Evolutionary conservation across 2,888 invertebrate species (phyloP).

Genomic region (Adineta ricciae): DNA sequence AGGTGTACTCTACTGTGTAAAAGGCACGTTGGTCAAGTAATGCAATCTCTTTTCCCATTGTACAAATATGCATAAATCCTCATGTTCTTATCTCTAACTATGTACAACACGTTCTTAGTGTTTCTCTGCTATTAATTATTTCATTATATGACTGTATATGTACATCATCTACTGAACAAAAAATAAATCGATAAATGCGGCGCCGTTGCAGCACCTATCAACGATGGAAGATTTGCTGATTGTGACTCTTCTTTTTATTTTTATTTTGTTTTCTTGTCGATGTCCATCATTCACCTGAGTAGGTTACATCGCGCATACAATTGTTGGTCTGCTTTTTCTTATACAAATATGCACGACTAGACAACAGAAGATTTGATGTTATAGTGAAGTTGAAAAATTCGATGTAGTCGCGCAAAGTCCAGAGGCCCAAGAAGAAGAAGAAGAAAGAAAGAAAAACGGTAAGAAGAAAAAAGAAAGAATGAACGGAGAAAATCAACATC

Average conservation of each 20-base stretch:
- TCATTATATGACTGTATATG: neutral
- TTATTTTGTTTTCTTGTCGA: neutral
- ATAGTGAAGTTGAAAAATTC: neutral
- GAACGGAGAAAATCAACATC: neutral
- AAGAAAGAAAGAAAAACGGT: neutral
- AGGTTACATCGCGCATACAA: neutral
- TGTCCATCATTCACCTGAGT: neutral
- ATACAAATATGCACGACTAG: neutral
- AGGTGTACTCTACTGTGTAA: conserved; percentile 3
- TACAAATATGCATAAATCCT: neutral
- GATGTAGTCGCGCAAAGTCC: neutral
- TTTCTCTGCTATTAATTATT: neutral
- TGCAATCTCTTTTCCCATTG: neutral
- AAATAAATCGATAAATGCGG: neutral
- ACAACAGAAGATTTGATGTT: neutral
- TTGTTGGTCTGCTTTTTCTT: neutral
- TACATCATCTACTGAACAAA: neutral
- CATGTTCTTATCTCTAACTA: neutral
- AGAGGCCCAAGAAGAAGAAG: neutral
- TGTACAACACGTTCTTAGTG: conserved; percentile 22
- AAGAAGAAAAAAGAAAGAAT: neutral
- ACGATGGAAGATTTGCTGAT: neutral
- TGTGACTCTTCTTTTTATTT: neutral
- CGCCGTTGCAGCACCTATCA: neutral
- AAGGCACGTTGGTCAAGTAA: conserved; percentile 9